phyloP scores from a whole-genome alignment of 2,888 invertebrate genomes.

The Ophion ventricosus region DNA sequence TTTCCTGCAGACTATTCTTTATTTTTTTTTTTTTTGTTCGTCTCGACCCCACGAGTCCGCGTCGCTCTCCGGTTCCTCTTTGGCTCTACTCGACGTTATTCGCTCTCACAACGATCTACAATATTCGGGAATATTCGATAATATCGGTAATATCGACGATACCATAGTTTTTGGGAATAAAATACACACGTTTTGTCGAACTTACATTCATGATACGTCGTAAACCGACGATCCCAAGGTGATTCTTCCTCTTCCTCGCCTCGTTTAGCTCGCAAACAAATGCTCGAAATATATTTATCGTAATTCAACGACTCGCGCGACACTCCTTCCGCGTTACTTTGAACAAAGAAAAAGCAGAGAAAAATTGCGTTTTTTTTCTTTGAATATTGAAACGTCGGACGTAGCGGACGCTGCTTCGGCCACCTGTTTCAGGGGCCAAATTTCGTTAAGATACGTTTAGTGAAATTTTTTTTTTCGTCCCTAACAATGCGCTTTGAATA shows the following conservation, averaged over 20 bases:
- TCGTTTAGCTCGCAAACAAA: conserved; percentile 13
- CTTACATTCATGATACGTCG: conserved; percentile 71
- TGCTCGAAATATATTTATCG: neutral
- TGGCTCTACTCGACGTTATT: neutral
- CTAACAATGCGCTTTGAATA: neutral
- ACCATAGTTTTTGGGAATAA: conserved; percentile 21
- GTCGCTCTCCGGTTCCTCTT: neutral
- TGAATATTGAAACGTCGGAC: neutral
- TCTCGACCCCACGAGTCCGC: neutral
- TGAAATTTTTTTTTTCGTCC: neutral
- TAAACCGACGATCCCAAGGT: conserved; percentile 38
- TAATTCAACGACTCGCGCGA: neutral
- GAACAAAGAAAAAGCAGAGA: neutral
- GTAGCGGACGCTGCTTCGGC: neutral
- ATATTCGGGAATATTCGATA: conserved; percentile 17
- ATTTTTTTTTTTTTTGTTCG: conserved; percentile 11
- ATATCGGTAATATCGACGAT: conserved; percentile 12
- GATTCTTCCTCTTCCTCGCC: conserved; percentile 22
- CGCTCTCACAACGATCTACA: conserved; percentile 28
- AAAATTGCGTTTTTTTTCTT: neutral
- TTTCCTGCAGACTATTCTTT: conserved; percentile 6
- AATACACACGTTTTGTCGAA: conserved; percentile 46
- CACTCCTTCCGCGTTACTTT: neutral
- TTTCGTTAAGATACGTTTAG: neutral
- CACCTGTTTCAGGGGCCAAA: conserved; percentile 9